These are phyloP conservation scores for Ornithorhynchus anatinus DNA, from an alignment of 2,113 vertebrate species.

Conservation along the genomic window DNA sequence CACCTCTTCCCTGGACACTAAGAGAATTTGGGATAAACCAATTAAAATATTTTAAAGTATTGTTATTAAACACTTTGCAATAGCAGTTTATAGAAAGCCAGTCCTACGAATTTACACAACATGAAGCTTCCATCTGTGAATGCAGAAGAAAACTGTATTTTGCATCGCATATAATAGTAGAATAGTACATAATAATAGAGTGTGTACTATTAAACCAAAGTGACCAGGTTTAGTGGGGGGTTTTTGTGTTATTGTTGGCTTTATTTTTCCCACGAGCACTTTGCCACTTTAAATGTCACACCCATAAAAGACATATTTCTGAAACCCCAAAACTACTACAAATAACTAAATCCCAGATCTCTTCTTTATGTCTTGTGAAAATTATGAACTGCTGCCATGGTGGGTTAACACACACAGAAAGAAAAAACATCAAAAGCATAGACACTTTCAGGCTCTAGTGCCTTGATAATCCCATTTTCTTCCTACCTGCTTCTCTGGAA, in stretches of 20 bases:
- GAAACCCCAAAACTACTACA: neutral
- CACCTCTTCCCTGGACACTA: too few species aligned
- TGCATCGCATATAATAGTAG: too few species aligned
- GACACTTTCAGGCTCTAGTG: too few species aligned
- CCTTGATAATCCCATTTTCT: neutral
- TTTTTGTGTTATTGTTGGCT: neutral
- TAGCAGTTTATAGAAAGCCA: too few species aligned
- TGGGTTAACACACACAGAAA: neutral
- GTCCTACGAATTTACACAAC: too few species aligned
- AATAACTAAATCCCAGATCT: neutral
- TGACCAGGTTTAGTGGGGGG: neutral
- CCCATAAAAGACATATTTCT: slow-evolving; percentile 1
- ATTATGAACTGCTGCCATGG: neutral
- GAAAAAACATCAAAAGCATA: neutral
- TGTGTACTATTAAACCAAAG: neutral
- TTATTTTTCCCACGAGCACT: neutral
- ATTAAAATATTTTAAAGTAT: too few species aligned
- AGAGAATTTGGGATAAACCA: too few species aligned
- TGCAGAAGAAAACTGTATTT: too few species aligned
- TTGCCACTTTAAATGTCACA: neutral
- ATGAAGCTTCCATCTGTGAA: neutral
- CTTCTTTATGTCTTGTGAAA: neutral
- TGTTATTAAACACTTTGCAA: too few species aligned
- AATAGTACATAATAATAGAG: too few species aligned
- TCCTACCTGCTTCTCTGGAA: slow-evolving; percentile 95